Evolutionary conservation across 2,888 invertebrate genomes (phyloP).

Genomic region (Girardia tigrina): DNA sequence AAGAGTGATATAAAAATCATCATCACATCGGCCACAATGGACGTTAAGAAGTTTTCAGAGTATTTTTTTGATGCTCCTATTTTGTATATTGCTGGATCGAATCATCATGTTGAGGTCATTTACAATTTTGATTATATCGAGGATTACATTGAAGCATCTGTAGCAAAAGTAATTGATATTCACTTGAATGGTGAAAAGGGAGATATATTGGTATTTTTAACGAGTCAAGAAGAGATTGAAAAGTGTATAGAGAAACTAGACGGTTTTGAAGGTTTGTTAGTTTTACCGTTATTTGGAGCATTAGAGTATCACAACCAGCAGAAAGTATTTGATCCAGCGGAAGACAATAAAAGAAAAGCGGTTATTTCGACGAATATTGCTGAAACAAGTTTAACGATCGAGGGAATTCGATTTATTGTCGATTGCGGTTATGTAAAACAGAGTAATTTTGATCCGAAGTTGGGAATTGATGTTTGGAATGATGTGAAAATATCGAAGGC

Average conservation of each 20-base stretch:
- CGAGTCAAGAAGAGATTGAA: slow-evolving; percentile 98
- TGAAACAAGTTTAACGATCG: background rate
- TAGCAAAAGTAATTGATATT: slow-evolving; percentile 90
- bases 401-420: slow-evolving; percentile 41
- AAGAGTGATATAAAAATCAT: slow-evolving; percentile 59
- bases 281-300: slow-evolving; percentile 42
- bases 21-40: slow-evolving; percentile 98
- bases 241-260: slow-evolving; percentile 53
- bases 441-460: slow-evolving; percentile 43
- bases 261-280: slow-evolving; percentile 45
- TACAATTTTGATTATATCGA: slow-evolving; percentile 69
- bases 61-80: slow-evolving; percentile 97
- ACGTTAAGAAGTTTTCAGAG: slow-evolving; percentile 82
- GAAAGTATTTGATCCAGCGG: slow-evolving; percentile 41
- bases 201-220: slow-evolving; percentile 93
- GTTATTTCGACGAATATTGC: slow-evolving; percentile 42
- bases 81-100: slow-evolving; percentile 86
- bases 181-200: slow-evolving; percentile 53
- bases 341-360: slow-evolving; percentile 43
- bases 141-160: slow-evolving; percentile 93
- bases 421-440: slow-evolving; percentile 50
- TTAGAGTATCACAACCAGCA: slow-evolving; percentile 45
- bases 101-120: slow-evolving; percentile 86
- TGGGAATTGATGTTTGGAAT: slow-evolving; percentile 42
- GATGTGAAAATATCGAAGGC: slow-evolving; percentile 43